Conservation (phyloP, 2,888 invertebrate genomes). For the Epistrophe grossulariae region DNA sequence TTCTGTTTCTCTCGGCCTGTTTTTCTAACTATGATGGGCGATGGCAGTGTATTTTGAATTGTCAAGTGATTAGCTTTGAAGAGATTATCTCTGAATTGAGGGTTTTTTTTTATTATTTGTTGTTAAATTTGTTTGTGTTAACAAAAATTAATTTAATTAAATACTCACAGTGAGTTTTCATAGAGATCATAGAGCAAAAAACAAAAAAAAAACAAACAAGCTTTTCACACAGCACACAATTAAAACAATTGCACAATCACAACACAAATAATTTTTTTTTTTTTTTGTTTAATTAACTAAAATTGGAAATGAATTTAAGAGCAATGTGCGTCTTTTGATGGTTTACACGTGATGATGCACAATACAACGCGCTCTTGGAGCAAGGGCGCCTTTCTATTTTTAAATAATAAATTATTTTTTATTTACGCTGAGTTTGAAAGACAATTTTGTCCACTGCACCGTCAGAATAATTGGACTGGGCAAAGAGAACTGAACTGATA, state of each 20-base stretch:
- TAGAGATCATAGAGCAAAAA: neutral
- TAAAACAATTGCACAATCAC: constrained; percentile 56
- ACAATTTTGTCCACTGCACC: neutral
- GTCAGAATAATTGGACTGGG: constrained; percentile 17
- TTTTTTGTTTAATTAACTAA: constrained; percentile 38
- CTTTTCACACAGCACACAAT: constrained; percentile 35
- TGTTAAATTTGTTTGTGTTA: constrained; percentile 7
- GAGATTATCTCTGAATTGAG: constrained; percentile 47
- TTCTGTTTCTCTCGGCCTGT: constrained; percentile 13
- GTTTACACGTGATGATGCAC: constrained; percentile 37
- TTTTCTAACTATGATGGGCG: constrained; percentile 21
- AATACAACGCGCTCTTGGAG: neutral
- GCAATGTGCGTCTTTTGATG: constrained; percentile 29
- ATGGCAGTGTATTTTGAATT: constrained; percentile 58
- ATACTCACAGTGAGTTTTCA: constrained; percentile 59
- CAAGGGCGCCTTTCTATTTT: constrained; percentile 49
- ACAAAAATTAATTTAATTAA: constrained; percentile 26
- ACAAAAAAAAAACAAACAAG: neutral
- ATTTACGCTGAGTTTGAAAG: neutral
- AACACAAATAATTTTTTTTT: constrained; percentile 19
- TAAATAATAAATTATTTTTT: neutral
- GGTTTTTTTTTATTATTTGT: neutral
- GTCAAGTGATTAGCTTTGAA: constrained; percentile 47
- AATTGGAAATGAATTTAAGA: constrained; percentile 45
- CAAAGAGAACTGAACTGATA: constrained; percentile 1